Evolutionary conservation across 1,140 invertebrate genomes (phyloP), one percentile per base, ranked within the genome.

Genomic region (Ephestia elutella): DNA sequence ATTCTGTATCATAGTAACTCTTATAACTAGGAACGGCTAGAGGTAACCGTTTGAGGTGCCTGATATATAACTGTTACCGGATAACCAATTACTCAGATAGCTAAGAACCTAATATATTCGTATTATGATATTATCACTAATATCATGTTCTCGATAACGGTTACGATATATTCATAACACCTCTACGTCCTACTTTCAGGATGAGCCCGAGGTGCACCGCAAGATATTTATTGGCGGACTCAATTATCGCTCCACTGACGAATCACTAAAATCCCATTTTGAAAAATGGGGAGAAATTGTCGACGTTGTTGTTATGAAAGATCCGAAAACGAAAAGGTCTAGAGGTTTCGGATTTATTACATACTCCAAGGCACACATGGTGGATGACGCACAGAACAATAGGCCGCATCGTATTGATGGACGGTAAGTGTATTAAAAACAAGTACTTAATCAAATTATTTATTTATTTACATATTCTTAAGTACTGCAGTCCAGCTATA

Each of bases 211-310:
- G 88, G 96, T 98, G 77, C 94, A 97, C 69, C 91, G 98, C 13
- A 99, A 99, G 86, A 90, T 99, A 8, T 99, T 99, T 80, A 98
- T 99, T 78, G 98, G 98, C 30, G 98, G 98, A 8, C 89, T 99
- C 9, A 97, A 98, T 74, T 98, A 97, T 75, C 94, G 96, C 71
- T 99, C 98, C 9, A 97, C 96, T 2, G 97, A 99, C 78, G 97
- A 99, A 50, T 95, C 95, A 5, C 82, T 99, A 0, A 97, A 97
- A 78, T 92, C 93, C 55, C 96, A 98, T 90, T 99, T 99, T 89
- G 94, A 95, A 76, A 93, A 98, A 92, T 99, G 95, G 95, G 98
- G 98, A 21, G 96, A 98, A 86, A 96, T 99, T 60, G 95, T 98
- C 0, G 98, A 99, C 89, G 96, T 97, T 21, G 96, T 99, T 7